Evolutionary conservation across 1,140 invertebrate genomes (phyloP), one percentile per base, ranked within the genome.

Genomic region (Bradynema listronoti): DNA sequence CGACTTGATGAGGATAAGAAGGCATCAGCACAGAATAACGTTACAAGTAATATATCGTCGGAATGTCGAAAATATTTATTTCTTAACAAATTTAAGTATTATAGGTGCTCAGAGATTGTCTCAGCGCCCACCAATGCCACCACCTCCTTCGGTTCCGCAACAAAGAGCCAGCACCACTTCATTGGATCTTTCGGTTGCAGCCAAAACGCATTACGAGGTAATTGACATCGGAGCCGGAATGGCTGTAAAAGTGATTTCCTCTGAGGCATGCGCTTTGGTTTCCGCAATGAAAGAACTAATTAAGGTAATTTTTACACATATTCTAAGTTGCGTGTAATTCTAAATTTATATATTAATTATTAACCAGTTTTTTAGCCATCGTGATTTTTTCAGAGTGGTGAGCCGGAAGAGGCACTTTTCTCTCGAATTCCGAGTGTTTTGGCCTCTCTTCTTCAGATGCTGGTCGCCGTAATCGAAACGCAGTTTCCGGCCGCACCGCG

Each of bases 251-350:
- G 53, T 68, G 4, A 76, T 78, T 22, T 60, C 51, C 43, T 30
- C 33, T 49, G 63, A 69, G 33, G 46, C 54, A 16, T 74, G 72
- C 42, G 50, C 70, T 6, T 59, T 78, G n/a, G 39, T 63, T 9
- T 58, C 75, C 24, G 73, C 77, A 22, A 32, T 75, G 0, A 52
- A 53, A 6, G 76, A 75, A 55, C 34, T 75, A 29, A 42, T 75
- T 22, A 72, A 78, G 55, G 71, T 67, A 33, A 39, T 2, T n/a
- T n/a, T 29, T 24, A n/a, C n/a, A n/a, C n/a, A n/a, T n/a, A n/a
- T n/a, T n/a, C n/a, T n/a, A n/a, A n/a, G n/a, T n/a, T n/a, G n/a
- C n/a, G n/a, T n/a, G n/a, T n/a, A n/a, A n/a, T n/a, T n/a, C n/a
- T n/a, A n/a, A n/a, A n/a, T n/a, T n/a, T n/a, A n/a, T n/a, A n/a